Evolutionary conservation across 2,888 invertebrate species (phyloP).

Genomic region (Tineola bisselliella): DNA sequence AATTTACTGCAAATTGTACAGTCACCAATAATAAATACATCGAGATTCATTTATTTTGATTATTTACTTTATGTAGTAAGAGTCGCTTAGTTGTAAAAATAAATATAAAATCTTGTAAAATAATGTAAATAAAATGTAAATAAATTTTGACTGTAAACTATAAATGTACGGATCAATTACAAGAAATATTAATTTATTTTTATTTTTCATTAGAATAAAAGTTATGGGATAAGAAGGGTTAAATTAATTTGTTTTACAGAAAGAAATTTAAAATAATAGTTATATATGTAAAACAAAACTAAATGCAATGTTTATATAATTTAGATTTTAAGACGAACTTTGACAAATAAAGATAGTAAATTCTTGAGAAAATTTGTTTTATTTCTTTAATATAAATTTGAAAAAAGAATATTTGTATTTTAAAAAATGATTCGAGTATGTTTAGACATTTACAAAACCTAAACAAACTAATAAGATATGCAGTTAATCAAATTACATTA

Average conservation of each 20-base stretch:
- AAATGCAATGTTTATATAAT: conserved; percentile 20
- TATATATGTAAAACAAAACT: conserved; percentile 7
- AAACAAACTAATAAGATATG: too few relatives aligned
- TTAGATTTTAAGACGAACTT: conserved; percentile 45
- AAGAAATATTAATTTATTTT: not conserved
- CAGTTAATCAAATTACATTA: not conserved
- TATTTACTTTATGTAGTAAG: too few relatives aligned
- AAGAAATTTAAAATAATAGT: conserved; percentile 11
- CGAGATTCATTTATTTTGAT: too few relatives aligned
- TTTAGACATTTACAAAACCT: too few relatives aligned
- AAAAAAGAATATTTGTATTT: too few relatives aligned
- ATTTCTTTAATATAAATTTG: conserved; percentile 17
- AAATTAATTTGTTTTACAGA: conserved; percentile 10
- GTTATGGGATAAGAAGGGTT: conserved; percentile 16
- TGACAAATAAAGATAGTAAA: conserved; percentile 64
- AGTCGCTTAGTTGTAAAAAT: conserved; percentile 3
- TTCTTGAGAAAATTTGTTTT: conserved; percentile 26
- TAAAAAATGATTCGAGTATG: too few relatives aligned
- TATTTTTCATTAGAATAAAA: conserved; percentile 13
- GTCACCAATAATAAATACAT: not conserved
- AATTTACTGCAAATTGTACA: conserved; percentile 8
- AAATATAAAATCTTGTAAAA: conserved; percentile 4
- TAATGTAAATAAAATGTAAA: conserved; percentile 8
- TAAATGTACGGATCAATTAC: conserved; percentile 9
- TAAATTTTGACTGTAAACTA: not conserved